These are phyloP conservation scores for Mesocricetus auratus DNA, from an alignment of 2,113 vertebrate species.

Conservation along the genomic window DNA sequence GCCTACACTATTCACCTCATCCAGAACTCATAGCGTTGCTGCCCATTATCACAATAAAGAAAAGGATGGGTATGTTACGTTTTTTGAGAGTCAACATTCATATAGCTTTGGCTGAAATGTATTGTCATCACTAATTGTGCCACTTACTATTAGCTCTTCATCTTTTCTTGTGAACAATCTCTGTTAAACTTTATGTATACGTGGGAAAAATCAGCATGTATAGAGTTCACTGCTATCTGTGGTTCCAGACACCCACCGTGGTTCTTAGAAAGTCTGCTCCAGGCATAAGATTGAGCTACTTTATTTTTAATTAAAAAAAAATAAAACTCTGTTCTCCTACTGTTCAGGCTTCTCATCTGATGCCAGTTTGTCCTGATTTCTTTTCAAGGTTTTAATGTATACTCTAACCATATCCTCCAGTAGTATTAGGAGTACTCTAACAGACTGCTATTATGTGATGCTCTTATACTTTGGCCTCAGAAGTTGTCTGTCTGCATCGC, in stretches of 20 bases:
- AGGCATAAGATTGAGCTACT: not conserved
- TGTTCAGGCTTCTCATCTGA: slow-evolving; percentile 69
- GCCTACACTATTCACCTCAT: not conserved
- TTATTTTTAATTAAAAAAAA: slow-evolving; percentile 69
- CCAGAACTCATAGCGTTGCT: not conserved
- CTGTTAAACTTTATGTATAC: not conserved
- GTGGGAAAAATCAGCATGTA: not conserved
- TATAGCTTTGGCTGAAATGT: not conserved
- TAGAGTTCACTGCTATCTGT: no score
- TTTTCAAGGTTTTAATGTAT: slow-evolving; percentile 83
- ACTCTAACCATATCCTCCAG: slow-evolving; percentile 84
- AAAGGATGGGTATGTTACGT: not conserved
- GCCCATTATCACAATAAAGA: not conserved
- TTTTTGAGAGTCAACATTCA: not conserved
- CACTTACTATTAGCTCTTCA: not conserved
- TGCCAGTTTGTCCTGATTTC: slow-evolving; percentile 81
- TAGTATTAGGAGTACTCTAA: slow-evolving; percentile 78
- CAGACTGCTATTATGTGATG: slow-evolving; percentile 84
- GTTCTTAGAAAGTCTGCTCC: not conserved
- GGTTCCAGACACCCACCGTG: not conserved
- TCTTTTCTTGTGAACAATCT: not conserved
- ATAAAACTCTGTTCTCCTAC: slow-evolving; percentile 30
- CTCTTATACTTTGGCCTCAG: slow-evolving; percentile 79
- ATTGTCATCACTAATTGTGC: not conserved
- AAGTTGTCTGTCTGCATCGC: slow-evolving; percentile 84